Conservation (phyloP, 2,113 vertebrate genomes). For the Manacus vitellinus region DNA sequence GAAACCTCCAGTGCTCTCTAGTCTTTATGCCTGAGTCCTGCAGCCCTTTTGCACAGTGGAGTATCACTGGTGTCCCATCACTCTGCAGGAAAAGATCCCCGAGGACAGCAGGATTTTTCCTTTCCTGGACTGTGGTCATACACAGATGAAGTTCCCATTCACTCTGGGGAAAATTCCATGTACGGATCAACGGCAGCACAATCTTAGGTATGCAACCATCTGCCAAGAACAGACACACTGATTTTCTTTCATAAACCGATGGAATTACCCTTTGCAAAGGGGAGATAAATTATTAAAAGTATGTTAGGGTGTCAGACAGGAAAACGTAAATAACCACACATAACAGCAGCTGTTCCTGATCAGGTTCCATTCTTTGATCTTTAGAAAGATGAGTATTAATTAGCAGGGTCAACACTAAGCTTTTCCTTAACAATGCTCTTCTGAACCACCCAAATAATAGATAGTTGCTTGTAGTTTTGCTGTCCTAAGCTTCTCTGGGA, state of each 20-base stretch:
- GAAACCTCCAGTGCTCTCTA: neutral
- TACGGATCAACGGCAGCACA: neutral
- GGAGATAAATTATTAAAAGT: constrained; percentile 58
- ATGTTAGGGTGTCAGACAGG: constrained; percentile 47
- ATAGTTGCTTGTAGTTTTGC: neutral
- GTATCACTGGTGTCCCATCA: neutral
- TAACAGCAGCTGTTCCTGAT: constrained; percentile 54
- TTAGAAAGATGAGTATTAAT: constrained; percentile 50
- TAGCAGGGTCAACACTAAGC: constrained; percentile 29
- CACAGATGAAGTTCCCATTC: neutral
- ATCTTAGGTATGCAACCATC: constrained; percentile 7
- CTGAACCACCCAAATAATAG: constrained; percentile 26
- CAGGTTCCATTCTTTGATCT: constrained; percentile 67
- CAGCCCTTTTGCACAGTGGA: neutral
- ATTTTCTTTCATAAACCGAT: constrained; percentile 29
- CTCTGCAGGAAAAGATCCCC: neutral
- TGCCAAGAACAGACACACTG: neutral
- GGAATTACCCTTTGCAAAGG: constrained; percentile 6
- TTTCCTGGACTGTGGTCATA: neutral
- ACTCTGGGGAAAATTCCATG: neutral
- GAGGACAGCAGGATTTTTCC: neutral
- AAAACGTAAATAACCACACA: constrained; percentile 50
- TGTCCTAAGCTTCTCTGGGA: neutral
- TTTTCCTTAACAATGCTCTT: constrained; percentile 36
- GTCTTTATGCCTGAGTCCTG: neutral